Evolutionary conservation across 2,797 vertebrate species (phyloP), one percentile per base, ranked within the genome.

Genomic region (Esox lucius): DNA sequence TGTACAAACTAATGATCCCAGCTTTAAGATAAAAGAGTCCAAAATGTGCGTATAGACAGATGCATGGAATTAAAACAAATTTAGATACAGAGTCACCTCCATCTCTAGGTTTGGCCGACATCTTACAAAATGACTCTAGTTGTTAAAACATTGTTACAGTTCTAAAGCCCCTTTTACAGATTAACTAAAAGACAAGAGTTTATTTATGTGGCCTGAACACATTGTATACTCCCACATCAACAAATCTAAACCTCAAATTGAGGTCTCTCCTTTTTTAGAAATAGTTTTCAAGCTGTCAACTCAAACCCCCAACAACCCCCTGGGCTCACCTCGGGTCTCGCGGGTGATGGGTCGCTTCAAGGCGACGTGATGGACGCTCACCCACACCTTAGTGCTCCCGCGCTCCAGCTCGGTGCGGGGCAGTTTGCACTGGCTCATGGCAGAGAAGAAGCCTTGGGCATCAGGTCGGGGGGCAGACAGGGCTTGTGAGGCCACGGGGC

Each of bases 391-490:
- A 22, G 92, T 91, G 24, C 82, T 73, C 15, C 92, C 93, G 75
- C 85, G 88, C 72, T 94, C 93, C 76, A 95, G 85, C 73, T 94
- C 93, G 9, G 68, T 28, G 1, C 75, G 78, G 16, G 92, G 92
- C 22, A 95, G 86, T 68, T 92, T 92, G 75, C 94, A 95, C 83
- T 94, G 93, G 78, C 94, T 95, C 82, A 70, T 88, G 75, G 94
- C 94, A 0, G 91, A 92, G 79, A 95, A 95, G 78, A 91, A 93
- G 33, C 94, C 94, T 53, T 93, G 90, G 0, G 90, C 64, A 48
- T 94, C 89, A 0, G 93, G 94, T 13, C 85, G 88, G 19, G 94
- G 94, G 16, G 91, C 91, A n/a, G 94, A 89, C 0, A 87, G 90
- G 2, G 92, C 91, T 81, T 90, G 90, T 5, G 93, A 92, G 0